A percentile compares a stretch with the other conserved stretches of the same genome.
Conservation (phyloP, 2,888 invertebrate genomes). For the Pristionchus arcanus region DNA sequence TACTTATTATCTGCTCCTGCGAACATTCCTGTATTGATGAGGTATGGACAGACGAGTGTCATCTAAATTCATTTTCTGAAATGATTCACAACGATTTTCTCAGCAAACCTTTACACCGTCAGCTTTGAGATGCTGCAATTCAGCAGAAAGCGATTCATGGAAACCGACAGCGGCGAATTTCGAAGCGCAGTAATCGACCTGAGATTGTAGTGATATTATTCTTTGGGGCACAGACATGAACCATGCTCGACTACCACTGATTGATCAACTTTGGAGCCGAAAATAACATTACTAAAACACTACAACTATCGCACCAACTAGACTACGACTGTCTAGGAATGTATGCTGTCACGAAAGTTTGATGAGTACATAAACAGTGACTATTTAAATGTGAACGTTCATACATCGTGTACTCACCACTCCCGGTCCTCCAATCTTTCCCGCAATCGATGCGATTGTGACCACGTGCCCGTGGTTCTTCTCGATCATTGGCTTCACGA, state of each 20-base stretch:
- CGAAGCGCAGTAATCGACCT: slow-evolving; percentile 24
- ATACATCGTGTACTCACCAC: slow-evolving; percentile 65
- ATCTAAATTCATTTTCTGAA: slow-evolving; percentile 82
- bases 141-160: slow-evolving; percentile 81
- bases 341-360: neutral
- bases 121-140: slow-evolving; percentile 79
- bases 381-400: too few species aligned
- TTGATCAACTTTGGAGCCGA: neutral
- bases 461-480: slow-evolving; percentile 93
- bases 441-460: slow-evolving; percentile 89
- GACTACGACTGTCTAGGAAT: neutral
- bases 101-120: slow-evolving; percentile 23
- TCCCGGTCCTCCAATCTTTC: slow-evolving; percentile 87
- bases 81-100: neutral
- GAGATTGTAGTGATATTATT: neutral
- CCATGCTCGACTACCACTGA: too few species aligned
- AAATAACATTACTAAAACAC: neutral
- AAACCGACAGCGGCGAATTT: slow-evolving; percentile 11
- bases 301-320: neutral
- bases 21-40: slow-evolving; percentile 98
- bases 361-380: neutral
- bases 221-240: too few species aligned
- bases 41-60: slow-evolving; percentile 94
- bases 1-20: slow-evolving; percentile 88
- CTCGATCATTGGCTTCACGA: slow-evolving; percentile 91